Base-by-base conservation (phyloP, 2,888 invertebrate species). In the Blera fallax region DNA sequence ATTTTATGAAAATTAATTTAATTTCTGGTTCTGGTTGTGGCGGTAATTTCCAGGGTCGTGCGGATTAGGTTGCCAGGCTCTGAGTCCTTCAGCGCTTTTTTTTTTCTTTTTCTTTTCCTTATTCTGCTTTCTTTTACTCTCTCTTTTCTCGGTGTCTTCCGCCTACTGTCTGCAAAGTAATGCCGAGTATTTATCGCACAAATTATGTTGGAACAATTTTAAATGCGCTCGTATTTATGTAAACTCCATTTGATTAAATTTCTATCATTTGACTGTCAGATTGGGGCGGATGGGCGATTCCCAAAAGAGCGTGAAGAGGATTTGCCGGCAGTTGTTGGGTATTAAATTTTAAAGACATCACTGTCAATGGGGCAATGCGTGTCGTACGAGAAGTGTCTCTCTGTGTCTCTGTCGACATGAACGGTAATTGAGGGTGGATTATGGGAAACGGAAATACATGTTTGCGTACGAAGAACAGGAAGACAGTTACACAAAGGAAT, bases 1-100 rank as follows among this genome's bases (percentile, higher is more conserved):
- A 70, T 78, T 78, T 78, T 78, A 78, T 69, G 78, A 69, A 78
- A 78, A 78, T 78, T 78, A 70, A 78, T 62, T 78, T 78, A 78
- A 70, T 78, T 70, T 54, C 54, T 45, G 18, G 73, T 73, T 52
- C 64, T 69, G 52, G 69, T 69, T 65, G 76, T 76, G 74, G 67
- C 56, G 29, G 78, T 62, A 67, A 60, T 77, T 69, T 60, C 48
- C 56, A 67, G 65, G 76, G 67, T 76, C 65, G 67, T 58, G 48
- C 3, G 67, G 76, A 65, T 76, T 65, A 65, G 56, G 76, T 70
- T 69, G 69, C 62, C 52, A 62, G n/a, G 54, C 40, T 45, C 60
- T 21, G 60, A 40, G 37, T 34, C 29, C 54, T 43, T 65, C 14
- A 1, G 6, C 2, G 6, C 21, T 2, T 4, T 7, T 65, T 10